Evolutionary conservation across 1,140 invertebrate species (phyloP).

Genomic region (Drosophila repleta): DNA sequence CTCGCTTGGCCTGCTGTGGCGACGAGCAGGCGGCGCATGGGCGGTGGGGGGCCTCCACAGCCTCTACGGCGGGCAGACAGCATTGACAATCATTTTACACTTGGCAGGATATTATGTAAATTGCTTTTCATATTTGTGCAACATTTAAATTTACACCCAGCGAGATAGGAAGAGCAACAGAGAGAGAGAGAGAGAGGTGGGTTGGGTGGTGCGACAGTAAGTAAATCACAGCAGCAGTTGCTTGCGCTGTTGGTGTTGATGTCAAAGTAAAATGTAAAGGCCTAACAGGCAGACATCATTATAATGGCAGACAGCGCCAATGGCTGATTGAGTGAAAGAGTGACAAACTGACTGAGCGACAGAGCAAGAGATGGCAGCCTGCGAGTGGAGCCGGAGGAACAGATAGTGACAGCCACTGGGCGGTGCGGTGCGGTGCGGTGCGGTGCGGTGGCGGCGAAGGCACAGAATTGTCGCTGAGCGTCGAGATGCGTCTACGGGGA

Average conservation of each 20-base stretch:
- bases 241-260: conserved; percentile 58
- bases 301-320: conserved; percentile 68
- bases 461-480: conserved; percentile 38
- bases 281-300: conserved; percentile 70
- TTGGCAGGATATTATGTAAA: conserved; percentile 82
- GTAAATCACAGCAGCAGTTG: conserved; percentile 65
- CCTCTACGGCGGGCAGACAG: conserved; percentile 42
- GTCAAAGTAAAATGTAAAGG: conserved; percentile 70
- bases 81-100: conserved; percentile 83
- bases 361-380: conserved; percentile 13
- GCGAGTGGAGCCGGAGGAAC: conserved; percentile 2
- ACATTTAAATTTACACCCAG: conserved; percentile 75
- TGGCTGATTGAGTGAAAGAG: conserved; percentile 57
- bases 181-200: conserved; percentile 10
- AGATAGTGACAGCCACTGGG: conserved; percentile 5
- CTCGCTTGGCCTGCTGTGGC: background rate
- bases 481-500: conserved; percentile 61
- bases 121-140: conserved; percentile 82
- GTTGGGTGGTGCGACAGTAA: conserved; percentile 46
- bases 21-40: background rate
- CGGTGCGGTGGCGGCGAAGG: background rate
- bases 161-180: conserved; percentile 9
- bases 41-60: background rate
- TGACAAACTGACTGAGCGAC: conserved; percentile 43
- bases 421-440: background rate